These are phyloP conservation scores for Menura novaehollandiae DNA, from an alignment of 2,113 vertebrate genomes.

Conservation along the genomic window DNA sequence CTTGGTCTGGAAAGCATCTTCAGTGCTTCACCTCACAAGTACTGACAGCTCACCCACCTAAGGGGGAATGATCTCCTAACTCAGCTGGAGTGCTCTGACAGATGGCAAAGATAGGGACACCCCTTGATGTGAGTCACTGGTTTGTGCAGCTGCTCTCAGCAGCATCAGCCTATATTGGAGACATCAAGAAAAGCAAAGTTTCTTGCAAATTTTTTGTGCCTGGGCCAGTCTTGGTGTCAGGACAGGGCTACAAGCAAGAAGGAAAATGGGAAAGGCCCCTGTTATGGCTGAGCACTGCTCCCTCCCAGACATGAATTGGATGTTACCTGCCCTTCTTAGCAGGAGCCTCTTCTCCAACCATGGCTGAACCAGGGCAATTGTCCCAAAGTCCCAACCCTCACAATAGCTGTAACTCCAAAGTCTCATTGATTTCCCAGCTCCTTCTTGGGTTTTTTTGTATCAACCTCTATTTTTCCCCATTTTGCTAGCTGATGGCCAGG, in stretches of 20 bases:
- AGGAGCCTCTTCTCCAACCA: neutral
- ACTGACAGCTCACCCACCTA: neutral
- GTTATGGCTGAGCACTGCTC: neutral
- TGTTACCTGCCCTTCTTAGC: neutral
- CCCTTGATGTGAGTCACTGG: neutral
- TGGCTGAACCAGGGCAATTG: neutral
- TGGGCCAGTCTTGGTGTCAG: neutral
- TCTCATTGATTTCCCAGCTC: neutral
- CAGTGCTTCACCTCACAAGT: neutral
- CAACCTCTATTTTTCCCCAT: neutral
- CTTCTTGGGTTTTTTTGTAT: neutral
- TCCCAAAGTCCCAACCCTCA: neutral
- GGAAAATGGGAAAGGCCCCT: neutral
- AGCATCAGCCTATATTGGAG: neutral
- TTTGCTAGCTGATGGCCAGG: neutral
- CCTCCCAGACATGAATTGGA: neutral
- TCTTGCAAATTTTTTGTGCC: neutral
- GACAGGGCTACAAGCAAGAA: neutral
- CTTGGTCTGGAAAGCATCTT: neutral
- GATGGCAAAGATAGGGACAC: neutral
- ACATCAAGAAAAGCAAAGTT: neutral
- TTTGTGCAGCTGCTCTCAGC: neutral
- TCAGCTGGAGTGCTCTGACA: neutral
- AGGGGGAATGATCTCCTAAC: neutral
- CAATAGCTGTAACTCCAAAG: neutral